Evolutionary conservation across 2,113 vertebrate species (phyloP), one percentile per base, ranked within the genome.

Genomic region (Pelusios castaneus): DNA sequence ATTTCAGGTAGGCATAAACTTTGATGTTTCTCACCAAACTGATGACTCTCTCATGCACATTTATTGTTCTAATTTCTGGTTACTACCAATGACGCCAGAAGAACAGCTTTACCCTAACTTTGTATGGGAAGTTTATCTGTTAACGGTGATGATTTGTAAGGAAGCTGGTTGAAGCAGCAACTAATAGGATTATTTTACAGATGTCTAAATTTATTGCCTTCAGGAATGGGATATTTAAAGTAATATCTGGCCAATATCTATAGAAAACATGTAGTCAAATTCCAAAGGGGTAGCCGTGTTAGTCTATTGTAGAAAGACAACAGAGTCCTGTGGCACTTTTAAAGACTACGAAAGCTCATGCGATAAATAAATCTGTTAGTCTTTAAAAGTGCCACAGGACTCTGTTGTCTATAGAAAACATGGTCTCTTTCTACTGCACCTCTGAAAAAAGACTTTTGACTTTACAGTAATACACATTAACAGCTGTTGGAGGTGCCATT

Each of bases 21-120:
- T 93, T 93, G 95, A 96, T 93, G 92, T 77, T 95, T 38, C 88
- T 63, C 92, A 90, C 49, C 82, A 93, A 96, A 97, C 34, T 89
- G 91, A 95, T 91, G 4, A 87, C 92, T 90, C 92, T 77, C 82
- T 86, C 55, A 49, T 82, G 85, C 82, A 56, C 49, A 6, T 84
- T 92, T 90, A 85, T 86, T 97, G 77, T 91, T 92, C 88, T 91
- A 87, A 80, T 91, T 95, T 94, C 88, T 93, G 93, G 89, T 45
- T 80, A 45, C 84, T 25, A 52, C 80, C 93, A 92, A 76, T 89
- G 75, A 93, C 93, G 87, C 49, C 47, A 94, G 49, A 76, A 45
- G 41, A 76, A 45, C 88, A 82, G 77, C 84, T 90, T 82, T 90
- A 82, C 89, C n/a, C 92, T 54, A 73, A 86, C 54, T 90, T 77